Conservation (phyloP, 1,140 invertebrate genomes). For the Trichomalopsis sarcophagae region DNA sequence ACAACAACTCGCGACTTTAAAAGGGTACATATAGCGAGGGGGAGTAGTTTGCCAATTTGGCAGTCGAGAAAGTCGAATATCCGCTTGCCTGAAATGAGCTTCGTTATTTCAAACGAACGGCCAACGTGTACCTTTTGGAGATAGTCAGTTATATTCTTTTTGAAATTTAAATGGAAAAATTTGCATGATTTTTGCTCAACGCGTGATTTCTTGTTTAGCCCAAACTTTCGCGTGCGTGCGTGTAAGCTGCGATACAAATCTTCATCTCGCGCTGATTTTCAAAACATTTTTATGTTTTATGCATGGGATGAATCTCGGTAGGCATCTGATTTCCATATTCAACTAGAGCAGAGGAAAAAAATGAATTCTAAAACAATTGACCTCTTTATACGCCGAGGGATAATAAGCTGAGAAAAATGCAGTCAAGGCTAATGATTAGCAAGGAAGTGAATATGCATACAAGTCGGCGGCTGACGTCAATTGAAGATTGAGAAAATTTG, state of each 20-base stretch:
- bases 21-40: too few species aligned
- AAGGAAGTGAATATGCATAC: not conserved
- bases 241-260: not conserved
- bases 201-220: too few species aligned
- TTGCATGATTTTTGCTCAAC: not conserved
- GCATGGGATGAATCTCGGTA: not conserved
- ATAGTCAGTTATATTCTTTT: too few species aligned
- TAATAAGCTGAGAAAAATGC: not conserved
- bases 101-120: too few species aligned
- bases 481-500: too few species aligned
- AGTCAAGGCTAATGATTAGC: not conserved
- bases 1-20: not conserved
- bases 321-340: not conserved
- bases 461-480: not conserved
- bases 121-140: too few species aligned
- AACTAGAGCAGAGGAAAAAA: not conserved
- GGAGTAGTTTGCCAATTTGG: too few species aligned
- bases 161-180: not conserved
- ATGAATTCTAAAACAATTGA: constrained; percentile 1
- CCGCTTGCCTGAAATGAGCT: too few species aligned
- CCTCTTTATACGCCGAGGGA: not conserved
- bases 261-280: not conserved
- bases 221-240: too few species aligned
- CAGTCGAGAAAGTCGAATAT: too few species aligned
- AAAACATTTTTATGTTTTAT: not conserved